Evolutionary conservation across 2,113 vertebrate genomes (phyloP).

Genomic region (Hydrochoerus hydrochaeris): DNA sequence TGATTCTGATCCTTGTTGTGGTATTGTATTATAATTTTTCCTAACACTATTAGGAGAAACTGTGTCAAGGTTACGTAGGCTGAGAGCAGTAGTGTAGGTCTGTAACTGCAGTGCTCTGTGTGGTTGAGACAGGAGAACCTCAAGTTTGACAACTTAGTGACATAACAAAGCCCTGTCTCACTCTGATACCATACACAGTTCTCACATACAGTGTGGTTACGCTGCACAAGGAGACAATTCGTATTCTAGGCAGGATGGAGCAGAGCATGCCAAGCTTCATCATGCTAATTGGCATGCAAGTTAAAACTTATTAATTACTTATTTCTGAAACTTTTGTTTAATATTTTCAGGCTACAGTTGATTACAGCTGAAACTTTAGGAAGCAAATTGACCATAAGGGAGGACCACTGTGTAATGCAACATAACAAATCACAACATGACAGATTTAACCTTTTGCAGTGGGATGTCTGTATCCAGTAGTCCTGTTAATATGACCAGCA

Average conservation of each 20-base stretch:
- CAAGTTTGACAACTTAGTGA: background rate
- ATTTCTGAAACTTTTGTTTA: background rate
- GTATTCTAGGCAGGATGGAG: background rate
- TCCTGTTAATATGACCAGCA: background rate
- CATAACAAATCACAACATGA: background rate
- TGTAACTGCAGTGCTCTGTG: background rate
- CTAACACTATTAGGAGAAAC: background rate
- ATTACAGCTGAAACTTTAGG: background rate
- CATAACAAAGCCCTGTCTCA: background rate
- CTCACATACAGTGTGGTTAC: background rate
- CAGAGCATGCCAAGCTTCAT: too few relatives aligned
- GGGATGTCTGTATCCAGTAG: background rate
- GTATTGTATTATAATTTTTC: background rate
- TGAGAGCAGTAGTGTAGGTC: background rate
- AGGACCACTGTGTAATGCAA: background rate
- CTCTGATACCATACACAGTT: background rate
- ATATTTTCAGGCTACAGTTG: background rate
- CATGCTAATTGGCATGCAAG: background rate
- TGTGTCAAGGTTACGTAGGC: background rate
- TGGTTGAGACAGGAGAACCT: background rate
- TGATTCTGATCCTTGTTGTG: fast-evolving
- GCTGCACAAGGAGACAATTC: background rate
- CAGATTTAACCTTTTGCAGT: background rate
- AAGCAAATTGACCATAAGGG: background rate
- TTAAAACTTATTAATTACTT: background rate